Evolutionary conservation across 1,140 invertebrate genomes (phyloP), one percentile per base, ranked within the genome.

Genomic region (Aphaenogaster floridana): DNA sequence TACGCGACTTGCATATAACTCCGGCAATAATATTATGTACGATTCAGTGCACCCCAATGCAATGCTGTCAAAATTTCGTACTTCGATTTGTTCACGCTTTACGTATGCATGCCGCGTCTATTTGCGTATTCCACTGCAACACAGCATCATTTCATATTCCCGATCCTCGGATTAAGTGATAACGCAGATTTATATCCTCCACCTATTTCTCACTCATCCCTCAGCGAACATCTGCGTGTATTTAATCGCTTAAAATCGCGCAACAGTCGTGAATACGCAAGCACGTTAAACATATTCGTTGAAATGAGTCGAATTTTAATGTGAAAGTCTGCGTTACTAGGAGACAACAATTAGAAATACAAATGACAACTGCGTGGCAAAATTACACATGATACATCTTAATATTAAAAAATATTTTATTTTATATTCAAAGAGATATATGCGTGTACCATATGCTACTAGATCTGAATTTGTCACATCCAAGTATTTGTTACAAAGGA

Each of bases 61-160:
- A 66, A 39, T 48, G 50, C 39, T 71, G 64, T 83, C 79, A 13
- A 83, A 72, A 83, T 83, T 69, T 17, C 39, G 36, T 28, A 71
- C 48, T 57, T 81, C 21, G 78, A 81, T 81, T 69, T 7, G 64
- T 39, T 81, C 28, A 36, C 36, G 63, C 45, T 81, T 81, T 81
- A 45, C 36, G 39, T 66, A 79, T 79, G 68, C 80, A 83, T 61
- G 34, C 6, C 28, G 42, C 69, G 7, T 48, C 28, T 39, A 34
- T 63, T 59, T 63, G 28, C 45, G 42, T 34, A 83, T 83, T 74
- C 66, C 52, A 13, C 28, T 57, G 36, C 50, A 45, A 59, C 15
- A n/a, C 34, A 66, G 11, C 57, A 72, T 72, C 66, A 52, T 69
- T 69, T 54, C n/a, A 66, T 28, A 69, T 72, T 72, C 52, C 17